A percentile compares a stretch with the other conserved stretches of the same genome.
Evolutionary conservation across 2,888 invertebrate species (phyloP).

Genomic region (Brenthis ino): DNA sequence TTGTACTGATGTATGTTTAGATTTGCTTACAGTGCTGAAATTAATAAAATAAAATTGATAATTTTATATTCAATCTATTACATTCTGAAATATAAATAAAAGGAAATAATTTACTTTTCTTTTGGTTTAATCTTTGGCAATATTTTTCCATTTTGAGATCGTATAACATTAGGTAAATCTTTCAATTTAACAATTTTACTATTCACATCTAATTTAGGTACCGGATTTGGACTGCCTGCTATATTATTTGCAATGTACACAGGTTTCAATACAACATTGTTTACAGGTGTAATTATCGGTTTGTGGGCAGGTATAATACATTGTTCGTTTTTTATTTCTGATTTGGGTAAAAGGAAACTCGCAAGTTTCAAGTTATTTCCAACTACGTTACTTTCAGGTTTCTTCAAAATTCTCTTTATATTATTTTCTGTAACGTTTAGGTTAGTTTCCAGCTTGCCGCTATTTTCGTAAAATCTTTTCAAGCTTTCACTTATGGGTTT

Average conservation of each 20-base stretch:
- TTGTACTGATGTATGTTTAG: constrained; percentile 69
- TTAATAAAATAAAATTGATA: constrained; percentile 23
- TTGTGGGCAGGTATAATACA: constrained; percentile 30
- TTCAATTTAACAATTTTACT: constrained; percentile 71
- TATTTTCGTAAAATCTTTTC: constrained; percentile 76
- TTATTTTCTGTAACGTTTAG: constrained; percentile 51
- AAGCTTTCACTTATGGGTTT: constrained; percentile 71
- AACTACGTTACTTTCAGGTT: constrained; percentile 54
- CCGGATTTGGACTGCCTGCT: constrained; percentile 36
- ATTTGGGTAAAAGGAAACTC: constrained; percentile 69
- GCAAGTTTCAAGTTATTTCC: constrained; percentile 72
- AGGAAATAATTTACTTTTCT: constrained; percentile 61
- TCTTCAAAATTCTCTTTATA: constrained; percentile 57
- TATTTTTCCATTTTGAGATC: constrained; percentile 51
- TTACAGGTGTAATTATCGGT: constrained; percentile 42
- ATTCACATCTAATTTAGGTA: constrained; percentile 64
- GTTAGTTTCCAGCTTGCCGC: constrained; percentile 71
- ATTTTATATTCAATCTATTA: neutral
- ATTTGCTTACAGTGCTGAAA: constrained; percentile 47
- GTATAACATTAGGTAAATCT: constrained; percentile 54
- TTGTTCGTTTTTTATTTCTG: constrained; percentile 47
- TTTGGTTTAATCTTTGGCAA: constrained; percentile 74
- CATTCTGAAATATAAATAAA: neutral
- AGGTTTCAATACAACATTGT: constrained; percentile 56
- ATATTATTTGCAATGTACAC: constrained; percentile 47